These are phyloP conservation scores for Poeciliopsis gracilis DNA, from an alignment of 2,797 vertebrate genomes.

Conservation along the genomic window DNA sequence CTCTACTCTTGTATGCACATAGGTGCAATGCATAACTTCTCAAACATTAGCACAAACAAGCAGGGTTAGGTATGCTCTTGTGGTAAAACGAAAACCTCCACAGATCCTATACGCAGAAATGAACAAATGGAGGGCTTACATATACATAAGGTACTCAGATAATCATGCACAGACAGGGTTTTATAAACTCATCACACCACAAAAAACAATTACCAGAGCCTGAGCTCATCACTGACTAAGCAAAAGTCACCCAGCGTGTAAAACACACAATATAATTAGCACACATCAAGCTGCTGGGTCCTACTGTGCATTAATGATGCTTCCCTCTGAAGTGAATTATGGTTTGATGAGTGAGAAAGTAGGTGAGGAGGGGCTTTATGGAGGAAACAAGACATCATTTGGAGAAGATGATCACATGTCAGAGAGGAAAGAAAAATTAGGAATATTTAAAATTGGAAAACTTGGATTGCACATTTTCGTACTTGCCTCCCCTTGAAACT, in stretches of 20 bases:
- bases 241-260: constrained; percentile 80
- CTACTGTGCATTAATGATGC: constrained; percentile 81
- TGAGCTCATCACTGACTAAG: constrained; percentile 81
- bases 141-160: constrained; percentile 22
- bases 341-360: constrained; percentile 72
- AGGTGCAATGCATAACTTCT: constrained; percentile 25
- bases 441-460: constrained; percentile 14
- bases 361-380: constrained; percentile 58
- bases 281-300: constrained; percentile 78
- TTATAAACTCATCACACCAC: constrained; percentile 80
- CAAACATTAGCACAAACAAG: constrained; percentile 12
- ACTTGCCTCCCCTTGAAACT: background rate
- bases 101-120: constrained; percentile 24
- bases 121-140: constrained; percentile 16
- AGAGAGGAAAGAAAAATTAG: background rate
- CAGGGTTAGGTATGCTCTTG: constrained; percentile 7
- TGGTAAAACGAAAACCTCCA: constrained; percentile 8
- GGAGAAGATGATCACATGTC: constrained; percentile 29
- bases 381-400: constrained; percentile 59
- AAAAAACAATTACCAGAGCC: constrained; percentile 80
- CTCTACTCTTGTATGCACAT: constrained; percentile 19
- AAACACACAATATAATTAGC: constrained; percentile 85
- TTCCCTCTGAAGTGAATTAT: constrained; percentile 79
- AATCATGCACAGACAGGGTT: constrained; percentile 48
- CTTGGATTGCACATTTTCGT: background rate